Percentiles rank a stretch among this genome's conserved stretches.
phyloP scores from a whole-genome alignment of 2,113 vertebrate species.

The Rissa tridactyla region DNA sequence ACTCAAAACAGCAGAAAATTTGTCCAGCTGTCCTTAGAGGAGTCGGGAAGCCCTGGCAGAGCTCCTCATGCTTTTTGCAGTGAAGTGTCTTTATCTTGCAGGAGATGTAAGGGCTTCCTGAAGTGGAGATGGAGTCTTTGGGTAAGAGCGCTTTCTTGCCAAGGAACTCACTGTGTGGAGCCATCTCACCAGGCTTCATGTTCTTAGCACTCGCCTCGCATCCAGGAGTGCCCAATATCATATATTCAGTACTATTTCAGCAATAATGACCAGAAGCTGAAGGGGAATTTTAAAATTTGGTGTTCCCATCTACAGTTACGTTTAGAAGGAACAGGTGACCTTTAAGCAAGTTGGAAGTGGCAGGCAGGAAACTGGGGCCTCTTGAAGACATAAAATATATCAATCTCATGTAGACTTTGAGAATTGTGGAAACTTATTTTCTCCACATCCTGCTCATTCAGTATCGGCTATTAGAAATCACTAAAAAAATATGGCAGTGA shows the following conservation, averaged over 20 bases:
- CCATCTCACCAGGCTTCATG: neutral
- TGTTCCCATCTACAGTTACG: neutral
- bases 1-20: neutral
- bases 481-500: neutral
- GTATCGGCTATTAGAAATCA: neutral
- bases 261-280: neutral
- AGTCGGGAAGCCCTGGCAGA: neutral
- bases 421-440: neutral
- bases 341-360: neutral
- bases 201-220: neutral
- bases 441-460: neutral
- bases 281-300: neutral
- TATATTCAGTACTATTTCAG: neutral
- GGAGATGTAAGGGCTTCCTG: neutral
- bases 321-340: neutral
- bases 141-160: neutral
- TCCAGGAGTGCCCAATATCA: neutral
- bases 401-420: neutral
- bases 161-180: neutral
- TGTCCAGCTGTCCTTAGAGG: neutral
- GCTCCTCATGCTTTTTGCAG: neutral
- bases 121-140: neutral
- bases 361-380: neutral
- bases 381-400: neutral
- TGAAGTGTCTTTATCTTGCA: neutral